Evolutionary conservation across 35 echinoderm and acorn worm genomes (phyloP).

Genomic region (Acanthaster planci): DNA sequence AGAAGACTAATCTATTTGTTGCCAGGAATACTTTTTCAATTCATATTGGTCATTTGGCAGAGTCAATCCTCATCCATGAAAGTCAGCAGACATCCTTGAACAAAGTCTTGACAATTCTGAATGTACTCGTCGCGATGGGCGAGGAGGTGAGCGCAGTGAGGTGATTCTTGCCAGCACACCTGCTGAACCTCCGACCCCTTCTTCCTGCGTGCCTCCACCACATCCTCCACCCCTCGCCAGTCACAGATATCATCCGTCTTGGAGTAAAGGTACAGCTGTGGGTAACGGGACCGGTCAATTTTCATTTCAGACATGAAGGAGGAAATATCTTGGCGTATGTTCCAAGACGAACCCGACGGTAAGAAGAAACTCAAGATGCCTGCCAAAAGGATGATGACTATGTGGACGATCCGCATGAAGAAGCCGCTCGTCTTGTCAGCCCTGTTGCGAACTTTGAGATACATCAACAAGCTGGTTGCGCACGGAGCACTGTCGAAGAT

Average conservation of each 20-base stretch:
- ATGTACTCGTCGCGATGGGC: slow-evolving; percentile 74
- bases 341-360: slow-evolving; percentile 3
- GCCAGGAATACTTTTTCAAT: too few relatives aligned
- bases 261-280: slow-evolving; percentile 87
- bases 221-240: slow-evolving; percentile 48
- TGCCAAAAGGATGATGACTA: slow-evolving; percentile 35
- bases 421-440: slow-evolving; percentile 21
- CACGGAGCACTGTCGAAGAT: slow-evolving; percentile 80
- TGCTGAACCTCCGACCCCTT: slow-evolving; percentile 61
- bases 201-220: slow-evolving; percentile 56
- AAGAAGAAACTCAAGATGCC: slow-evolving; percentile 20
- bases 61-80: background rate
- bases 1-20: too few relatives aligned
- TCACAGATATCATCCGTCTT: slow-evolving; percentile 61
- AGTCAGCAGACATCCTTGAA: slow-evolving; percentile 39
- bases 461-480: slow-evolving; percentile 16
- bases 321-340: background rate
- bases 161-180: slow-evolving; percentile 72
- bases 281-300: slow-evolving; percentile 41
- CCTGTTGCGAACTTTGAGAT: slow-evolving; percentile 42
- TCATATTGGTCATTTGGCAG: too few relatives aligned
- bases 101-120: slow-evolving; percentile 60
- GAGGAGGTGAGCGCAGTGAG: slow-evolving; percentile 68
- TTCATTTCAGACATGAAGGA: slow-evolving; percentile 40
- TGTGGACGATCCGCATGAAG: slow-evolving; percentile 11